Percentiles rank a stretch among this genome's conserved stretches.
Evolutionary conservation across 1,140 invertebrate genomes (phyloP).

Genomic region (Drosophila suzukii): DNA sequence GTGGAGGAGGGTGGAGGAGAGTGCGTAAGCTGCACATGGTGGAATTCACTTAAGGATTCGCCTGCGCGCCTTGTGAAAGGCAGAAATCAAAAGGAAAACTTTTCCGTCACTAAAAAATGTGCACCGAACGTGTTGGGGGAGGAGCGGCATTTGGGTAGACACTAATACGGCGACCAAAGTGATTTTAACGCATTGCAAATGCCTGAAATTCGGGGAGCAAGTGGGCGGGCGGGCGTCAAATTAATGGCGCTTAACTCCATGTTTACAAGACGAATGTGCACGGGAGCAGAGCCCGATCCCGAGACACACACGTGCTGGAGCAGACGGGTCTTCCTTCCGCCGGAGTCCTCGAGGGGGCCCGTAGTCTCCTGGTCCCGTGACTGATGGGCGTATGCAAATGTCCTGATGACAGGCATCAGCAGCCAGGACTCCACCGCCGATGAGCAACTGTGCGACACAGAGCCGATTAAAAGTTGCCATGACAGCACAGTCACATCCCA

Average conservation of each 20-base stretch:
- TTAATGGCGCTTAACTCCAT: conserved; percentile 82
- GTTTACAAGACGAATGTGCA: conserved; percentile 81
- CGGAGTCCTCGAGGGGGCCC: conserved; percentile 20
- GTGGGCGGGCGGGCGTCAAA: conserved; percentile 49
- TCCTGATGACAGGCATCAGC: conserved; percentile 64
- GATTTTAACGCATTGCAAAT: conserved; percentile 67
- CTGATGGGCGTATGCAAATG: conserved; percentile 78
- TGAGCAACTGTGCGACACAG: conserved; percentile 57
- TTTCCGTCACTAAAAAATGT: conserved; percentile 65
- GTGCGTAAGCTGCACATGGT: conserved; percentile 69
- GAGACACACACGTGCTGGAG: conserved; percentile 20
- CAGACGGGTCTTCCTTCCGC: conserved; percentile 23
- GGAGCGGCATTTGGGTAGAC: conserved; percentile 5
- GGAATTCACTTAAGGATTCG: conserved; percentile 77
- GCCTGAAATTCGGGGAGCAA: neutral
- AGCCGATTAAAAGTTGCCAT: conserved; percentile 80
- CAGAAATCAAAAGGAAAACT: conserved; percentile 71
- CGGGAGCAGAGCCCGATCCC: conserved; percentile 8
- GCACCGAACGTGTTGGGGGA: conserved; percentile 51
- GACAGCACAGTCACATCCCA: conserved; percentile 58
- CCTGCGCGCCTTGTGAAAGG: conserved; percentile 49
- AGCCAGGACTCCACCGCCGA: conserved; percentile 40
- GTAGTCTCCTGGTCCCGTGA: conserved; percentile 40
- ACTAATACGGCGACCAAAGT: conserved; percentile 61
- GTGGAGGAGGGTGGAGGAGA: neutral